phyloP scores from a whole-genome alignment of 1,140 invertebrate species.

The Melitaea cinxia region DNA sequence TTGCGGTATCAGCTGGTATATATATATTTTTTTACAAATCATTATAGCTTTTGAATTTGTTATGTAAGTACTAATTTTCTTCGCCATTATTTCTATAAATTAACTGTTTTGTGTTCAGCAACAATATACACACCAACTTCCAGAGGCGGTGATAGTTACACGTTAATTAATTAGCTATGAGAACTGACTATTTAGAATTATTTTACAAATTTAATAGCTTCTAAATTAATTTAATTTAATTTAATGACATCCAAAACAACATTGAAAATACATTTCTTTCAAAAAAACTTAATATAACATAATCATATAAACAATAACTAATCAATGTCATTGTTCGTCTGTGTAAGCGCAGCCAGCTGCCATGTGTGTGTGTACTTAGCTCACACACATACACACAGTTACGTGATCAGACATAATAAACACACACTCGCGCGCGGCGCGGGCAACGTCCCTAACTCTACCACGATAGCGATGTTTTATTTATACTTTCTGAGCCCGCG shows the following conservation, averaged over 20 bases:
- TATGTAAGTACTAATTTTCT: no score
- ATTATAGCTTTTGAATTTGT: no score
- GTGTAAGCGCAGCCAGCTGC: conserved; percentile 45
- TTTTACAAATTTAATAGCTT: no score
- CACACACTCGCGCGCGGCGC: conserved; percentile 50
- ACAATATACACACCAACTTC: no score
- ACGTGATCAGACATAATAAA: conserved; percentile 56
- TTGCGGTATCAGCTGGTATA: no score
- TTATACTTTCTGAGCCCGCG: conserved; percentile 75
- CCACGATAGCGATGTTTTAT: conserved; percentile 75
- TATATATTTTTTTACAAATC: no score
- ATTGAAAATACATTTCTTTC: neutral
- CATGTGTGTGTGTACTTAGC: conserved; percentile 64
- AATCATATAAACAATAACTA: conserved; percentile 12
- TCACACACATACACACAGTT: conserved; percentile 50
- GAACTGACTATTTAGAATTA: no score
- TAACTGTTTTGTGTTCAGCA: no score
- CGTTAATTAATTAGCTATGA: no score
- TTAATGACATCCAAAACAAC: neutral
- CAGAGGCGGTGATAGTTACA: no score
- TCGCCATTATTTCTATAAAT: no score
- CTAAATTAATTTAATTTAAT: neutral
- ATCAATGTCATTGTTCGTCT: conserved; percentile 25
- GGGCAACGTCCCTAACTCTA: conserved; percentile 72
- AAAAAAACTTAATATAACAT: no score